Evolutionary conservation across 2,797 vertebrate species (phyloP).

Genomic region (Melanotaenia parkinsoni): DNA sequence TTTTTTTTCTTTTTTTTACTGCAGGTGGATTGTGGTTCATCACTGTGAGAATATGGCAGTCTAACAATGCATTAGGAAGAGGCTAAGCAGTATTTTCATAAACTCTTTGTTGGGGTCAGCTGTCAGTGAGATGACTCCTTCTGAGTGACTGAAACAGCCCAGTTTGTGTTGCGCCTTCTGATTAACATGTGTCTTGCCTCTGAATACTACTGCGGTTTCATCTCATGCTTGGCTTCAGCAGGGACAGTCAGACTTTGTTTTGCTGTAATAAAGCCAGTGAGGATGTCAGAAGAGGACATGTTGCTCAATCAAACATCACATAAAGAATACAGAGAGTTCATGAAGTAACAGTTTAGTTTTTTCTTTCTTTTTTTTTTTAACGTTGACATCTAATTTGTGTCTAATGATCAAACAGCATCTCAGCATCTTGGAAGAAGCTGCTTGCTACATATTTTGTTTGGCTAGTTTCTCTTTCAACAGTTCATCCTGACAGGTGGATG

Average conservation of each 20-base stretch:
- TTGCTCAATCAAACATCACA: slow-evolving; percentile 56
- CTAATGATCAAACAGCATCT: slow-evolving; percentile 20
- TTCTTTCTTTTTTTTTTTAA: slow-evolving; percentile 11
- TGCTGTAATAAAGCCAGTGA: slow-evolving; percentile 47
- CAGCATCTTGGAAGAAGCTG: neutral
- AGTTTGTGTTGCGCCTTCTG: slow-evolving; percentile 19
- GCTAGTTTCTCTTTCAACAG: neutral
- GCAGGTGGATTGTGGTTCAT: slow-evolving; percentile 7
- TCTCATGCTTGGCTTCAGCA: slow-evolving; percentile 44
- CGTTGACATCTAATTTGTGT: slow-evolving; percentile 25
- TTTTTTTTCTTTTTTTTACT: neutral
- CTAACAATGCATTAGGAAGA: neutral
- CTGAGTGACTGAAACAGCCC: neutral
- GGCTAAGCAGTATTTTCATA: slow-evolving; percentile 4
- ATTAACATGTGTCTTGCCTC: slow-evolving; percentile 7
- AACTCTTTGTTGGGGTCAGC: slow-evolving; percentile 9
- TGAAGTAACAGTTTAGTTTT: slow-evolving; percentile 12
- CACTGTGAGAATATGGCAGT: slow-evolving; percentile 15
- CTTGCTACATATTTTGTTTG: neutral
- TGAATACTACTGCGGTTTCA: slow-evolving; percentile 45
- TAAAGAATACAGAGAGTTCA: slow-evolving; percentile 17
- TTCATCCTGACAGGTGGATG: slow-evolving; percentile 7
- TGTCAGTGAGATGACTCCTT: slow-evolving; percentile 29
- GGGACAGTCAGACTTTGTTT: slow-evolving; percentile 59
- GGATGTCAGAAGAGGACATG: slow-evolving; percentile 31